Evolutionary conservation across 1,140 invertebrate genomes (phyloP).

Genomic region (Triops cancriformis): DNA sequence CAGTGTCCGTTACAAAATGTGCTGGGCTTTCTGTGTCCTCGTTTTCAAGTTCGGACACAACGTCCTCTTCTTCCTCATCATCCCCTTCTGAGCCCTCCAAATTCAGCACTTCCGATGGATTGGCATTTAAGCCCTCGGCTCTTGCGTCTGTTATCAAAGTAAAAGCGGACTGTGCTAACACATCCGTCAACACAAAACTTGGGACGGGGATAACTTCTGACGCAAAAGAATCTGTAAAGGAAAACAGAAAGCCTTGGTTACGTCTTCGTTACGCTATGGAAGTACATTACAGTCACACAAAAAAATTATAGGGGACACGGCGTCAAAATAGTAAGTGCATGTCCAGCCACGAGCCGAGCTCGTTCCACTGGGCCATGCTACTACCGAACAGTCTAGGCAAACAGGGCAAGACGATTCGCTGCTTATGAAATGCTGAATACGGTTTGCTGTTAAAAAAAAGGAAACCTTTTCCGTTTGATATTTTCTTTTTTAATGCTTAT

Average conservation of each 20-base stretch:
- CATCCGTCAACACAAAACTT: conserved; percentile 2
- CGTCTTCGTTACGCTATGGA: neutral
- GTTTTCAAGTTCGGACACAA: neutral
- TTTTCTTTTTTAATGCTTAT: too few species aligned
- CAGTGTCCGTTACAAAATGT: neutral
- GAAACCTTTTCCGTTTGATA: too few species aligned
- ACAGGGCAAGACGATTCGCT: too few species aligned
- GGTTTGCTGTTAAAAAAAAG: too few species aligned
- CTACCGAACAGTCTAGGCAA: too few species aligned
- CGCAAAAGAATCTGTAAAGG: conserved; percentile 3
- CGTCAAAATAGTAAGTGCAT: too few species aligned
- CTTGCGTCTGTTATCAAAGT: neutral
- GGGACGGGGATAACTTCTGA: conserved; percentile 6
- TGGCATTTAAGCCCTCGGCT: neutral
- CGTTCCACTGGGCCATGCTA: too few species aligned
- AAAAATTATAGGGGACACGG: too few species aligned
- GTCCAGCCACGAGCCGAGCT: too few species aligned
- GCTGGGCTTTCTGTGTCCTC: neutral
- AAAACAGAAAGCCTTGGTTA: conserved; percentile 6
- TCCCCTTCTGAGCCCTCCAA: neutral
- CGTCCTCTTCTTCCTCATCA: neutral
- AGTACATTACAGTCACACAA: too few species aligned
- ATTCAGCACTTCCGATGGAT: neutral
- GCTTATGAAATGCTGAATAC: too few species aligned
- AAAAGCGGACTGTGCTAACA: neutral